These are phyloP conservation scores for Liasis olivaceus DNA, from an alignment of 2,797 vertebrate species.

Conservation along the genomic window DNA sequence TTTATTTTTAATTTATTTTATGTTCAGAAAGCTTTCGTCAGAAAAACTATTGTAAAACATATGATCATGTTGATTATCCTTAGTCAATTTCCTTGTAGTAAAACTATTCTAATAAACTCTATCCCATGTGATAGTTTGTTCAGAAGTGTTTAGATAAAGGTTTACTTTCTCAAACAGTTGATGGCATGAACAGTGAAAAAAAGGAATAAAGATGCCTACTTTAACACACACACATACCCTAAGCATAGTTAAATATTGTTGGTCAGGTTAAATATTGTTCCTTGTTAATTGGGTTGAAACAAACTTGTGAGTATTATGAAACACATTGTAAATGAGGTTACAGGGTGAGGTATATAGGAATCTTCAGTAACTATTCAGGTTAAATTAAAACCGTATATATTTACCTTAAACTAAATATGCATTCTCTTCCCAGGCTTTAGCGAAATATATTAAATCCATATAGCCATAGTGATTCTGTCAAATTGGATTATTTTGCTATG, in stretches of 20 bases:
- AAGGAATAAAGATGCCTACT: slow-evolving; percentile 44
- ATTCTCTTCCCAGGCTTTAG: slow-evolving; percentile 40
- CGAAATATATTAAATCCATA: slow-evolving; percentile 18
- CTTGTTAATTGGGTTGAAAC: slow-evolving; percentile 68
- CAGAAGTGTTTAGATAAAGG: slow-evolving; percentile 55
- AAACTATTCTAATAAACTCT: slow-evolving; percentile 62
- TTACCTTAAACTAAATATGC: slow-evolving; percentile 35
- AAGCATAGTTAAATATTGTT: slow-evolving; percentile 53
- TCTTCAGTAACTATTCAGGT: slow-evolving; percentile 47
- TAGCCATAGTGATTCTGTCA: slow-evolving; percentile 31
- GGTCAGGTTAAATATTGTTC: slow-evolving; percentile 47
- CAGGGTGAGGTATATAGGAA: slow-evolving; percentile 50
- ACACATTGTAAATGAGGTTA: slow-evolving; percentile 63
- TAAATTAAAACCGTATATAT: slow-evolving; percentile 40
- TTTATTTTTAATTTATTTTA: slow-evolving; percentile 49
- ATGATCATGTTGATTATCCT: slow-evolving; percentile 66
- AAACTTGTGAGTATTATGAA: slow-evolving; percentile 54
- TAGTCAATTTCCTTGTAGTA: slow-evolving; percentile 57
- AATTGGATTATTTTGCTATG: background rate
- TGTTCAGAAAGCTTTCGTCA: slow-evolving; percentile 61
- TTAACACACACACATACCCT: background rate
- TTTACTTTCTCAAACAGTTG: slow-evolving; percentile 55
- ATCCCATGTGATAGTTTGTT: slow-evolving; percentile 55
- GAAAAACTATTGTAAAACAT: slow-evolving; percentile 53
- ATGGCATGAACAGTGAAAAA: background rate